A percentile compares a stretch with the other conserved stretches of the same genome.
Evolutionary conservation across 2,797 vertebrate genomes (phyloP).

Genomic region (Chaunax sp.): DNA sequence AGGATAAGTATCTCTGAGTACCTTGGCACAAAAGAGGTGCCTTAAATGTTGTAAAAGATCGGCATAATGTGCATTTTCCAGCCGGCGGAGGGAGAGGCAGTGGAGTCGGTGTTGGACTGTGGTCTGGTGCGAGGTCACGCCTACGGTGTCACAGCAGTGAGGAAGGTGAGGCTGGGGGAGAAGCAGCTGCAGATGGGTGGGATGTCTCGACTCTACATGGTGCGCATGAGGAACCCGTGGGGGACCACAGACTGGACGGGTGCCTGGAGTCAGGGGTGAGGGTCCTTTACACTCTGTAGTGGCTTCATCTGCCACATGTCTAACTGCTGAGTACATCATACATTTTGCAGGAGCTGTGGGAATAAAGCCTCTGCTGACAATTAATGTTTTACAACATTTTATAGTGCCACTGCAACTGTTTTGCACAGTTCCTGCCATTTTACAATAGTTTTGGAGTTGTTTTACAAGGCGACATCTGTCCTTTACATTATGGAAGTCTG

Average conservation of each 20-base stretch:
- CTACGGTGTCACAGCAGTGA: conserved; percentile 85
- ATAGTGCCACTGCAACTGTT: conserved; percentile 47
- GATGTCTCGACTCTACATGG: conserved; percentile 75
- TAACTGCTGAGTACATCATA: conserved; percentile 27
- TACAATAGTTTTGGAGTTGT: conserved; percentile 44
- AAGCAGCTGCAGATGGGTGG: conserved; percentile 49
- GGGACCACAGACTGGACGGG: conserved; percentile 87
- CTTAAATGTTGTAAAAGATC: neutral
- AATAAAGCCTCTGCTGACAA: conserved; percentile 35
- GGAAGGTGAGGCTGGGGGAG: conserved; percentile 73
- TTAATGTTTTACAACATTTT: conserved; percentile 54
- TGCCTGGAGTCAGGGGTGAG: conserved; percentile 87
- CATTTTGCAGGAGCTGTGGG: conserved; percentile 42
- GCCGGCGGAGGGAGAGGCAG: conserved; percentile 82
- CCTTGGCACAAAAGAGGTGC: neutral
- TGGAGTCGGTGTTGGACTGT: conserved; percentile 84
- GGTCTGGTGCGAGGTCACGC: conserved; percentile 87
- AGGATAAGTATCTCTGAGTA: neutral
- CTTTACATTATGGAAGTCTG: conserved; percentile 40
- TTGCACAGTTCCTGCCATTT: conserved; percentile 53
- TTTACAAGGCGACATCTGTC: conserved; percentile 63
- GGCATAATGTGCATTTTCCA: conserved; percentile 34
- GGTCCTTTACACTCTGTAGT: conserved; percentile 6
- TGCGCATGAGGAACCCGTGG: conserved; percentile 88
- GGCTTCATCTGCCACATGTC: conserved; percentile 26